Evolutionary conservation across 2,797 vertebrate species (phyloP).

Genomic region (Acanthiza pusilla): DNA sequence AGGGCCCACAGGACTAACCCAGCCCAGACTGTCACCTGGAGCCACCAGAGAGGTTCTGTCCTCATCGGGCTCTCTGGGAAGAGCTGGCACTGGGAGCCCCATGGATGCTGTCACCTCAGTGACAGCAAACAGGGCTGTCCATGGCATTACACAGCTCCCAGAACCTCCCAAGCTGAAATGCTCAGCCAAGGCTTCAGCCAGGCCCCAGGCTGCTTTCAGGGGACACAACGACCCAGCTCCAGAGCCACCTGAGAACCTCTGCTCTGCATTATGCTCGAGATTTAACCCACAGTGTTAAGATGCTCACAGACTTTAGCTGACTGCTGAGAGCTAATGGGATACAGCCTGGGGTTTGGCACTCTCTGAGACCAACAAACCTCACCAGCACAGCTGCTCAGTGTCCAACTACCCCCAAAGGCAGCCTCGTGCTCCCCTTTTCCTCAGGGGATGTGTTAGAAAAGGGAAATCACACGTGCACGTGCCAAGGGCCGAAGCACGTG

Average conservation of each 20-base stretch:
- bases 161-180: accelerated
- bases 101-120: neutral
- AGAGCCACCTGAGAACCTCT: neutral
- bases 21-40: neutral
- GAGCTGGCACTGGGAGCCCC: neutral
- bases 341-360: neutral
- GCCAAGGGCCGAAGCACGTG: neutral
- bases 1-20: neutral
- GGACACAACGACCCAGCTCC: neutral
- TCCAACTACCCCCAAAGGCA: neutral
- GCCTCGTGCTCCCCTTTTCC: neutral
- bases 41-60: neutral
- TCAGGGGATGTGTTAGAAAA: neutral
- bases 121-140: neutral
- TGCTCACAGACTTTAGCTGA: neutral
- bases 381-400: neutral
- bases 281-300: neutral
- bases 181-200: neutral
- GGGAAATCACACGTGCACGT: neutral
- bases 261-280: neutral
- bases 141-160: neutral
- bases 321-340: neutral
- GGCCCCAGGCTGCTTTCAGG: neutral
- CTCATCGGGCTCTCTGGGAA: neutral
- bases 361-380: neutral